phyloP scores from a whole-genome alignment of 2,797 vertebrate species.

The Oceanodroma leucorhoa region DNA sequence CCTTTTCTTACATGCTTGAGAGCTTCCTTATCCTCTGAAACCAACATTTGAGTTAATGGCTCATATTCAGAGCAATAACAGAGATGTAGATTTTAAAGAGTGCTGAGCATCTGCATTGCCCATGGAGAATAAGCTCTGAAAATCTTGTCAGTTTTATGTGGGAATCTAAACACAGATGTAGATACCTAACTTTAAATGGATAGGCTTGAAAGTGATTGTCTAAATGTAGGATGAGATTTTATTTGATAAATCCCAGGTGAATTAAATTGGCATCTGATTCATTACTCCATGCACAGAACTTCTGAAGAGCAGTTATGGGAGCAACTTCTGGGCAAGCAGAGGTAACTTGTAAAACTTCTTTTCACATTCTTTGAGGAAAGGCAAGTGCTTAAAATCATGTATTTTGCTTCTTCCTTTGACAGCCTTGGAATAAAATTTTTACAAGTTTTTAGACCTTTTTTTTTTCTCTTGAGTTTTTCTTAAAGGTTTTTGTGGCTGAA shows the following conservation, averaged over 20 bases:
- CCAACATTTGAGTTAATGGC: background rate
- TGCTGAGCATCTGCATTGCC: background rate
- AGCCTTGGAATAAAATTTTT: background rate
- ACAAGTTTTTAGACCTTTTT: background rate
- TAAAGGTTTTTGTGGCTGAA: background rate
- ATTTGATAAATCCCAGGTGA: slow-evolving; percentile 14
- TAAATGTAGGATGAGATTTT: background rate
- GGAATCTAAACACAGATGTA: background rate
- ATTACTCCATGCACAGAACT: background rate
- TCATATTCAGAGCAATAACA: background rate
- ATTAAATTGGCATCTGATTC: background rate
- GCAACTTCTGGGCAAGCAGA: background rate
- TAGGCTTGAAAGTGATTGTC: background rate
- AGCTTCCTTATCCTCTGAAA: background rate
- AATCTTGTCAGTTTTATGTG: background rate
- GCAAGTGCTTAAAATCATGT: background rate
- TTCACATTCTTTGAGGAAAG: background rate
- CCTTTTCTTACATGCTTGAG: background rate
- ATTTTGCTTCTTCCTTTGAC: background rate
- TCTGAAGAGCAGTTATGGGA: background rate
- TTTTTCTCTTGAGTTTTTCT: background rate
- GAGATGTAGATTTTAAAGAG: background rate
- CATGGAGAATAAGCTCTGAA: background rate
- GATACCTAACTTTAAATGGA: background rate
- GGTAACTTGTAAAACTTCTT: slow-evolving; percentile 11